Conservation (phyloP, 2,797 vertebrate species). For the Menidia menidia region DNA sequence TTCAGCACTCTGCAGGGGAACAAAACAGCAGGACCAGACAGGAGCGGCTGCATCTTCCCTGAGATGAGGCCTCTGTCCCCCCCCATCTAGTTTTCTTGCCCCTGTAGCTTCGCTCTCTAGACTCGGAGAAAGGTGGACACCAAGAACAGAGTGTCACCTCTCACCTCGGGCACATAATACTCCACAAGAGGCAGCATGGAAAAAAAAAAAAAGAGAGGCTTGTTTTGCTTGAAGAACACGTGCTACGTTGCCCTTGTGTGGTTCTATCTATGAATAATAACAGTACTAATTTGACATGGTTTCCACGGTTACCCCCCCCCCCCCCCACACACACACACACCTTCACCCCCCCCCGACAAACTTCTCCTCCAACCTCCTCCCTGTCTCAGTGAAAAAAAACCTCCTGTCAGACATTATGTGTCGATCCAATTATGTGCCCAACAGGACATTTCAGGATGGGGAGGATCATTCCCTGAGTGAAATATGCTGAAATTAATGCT, state of each 20-base stretch:
- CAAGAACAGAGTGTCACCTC: slow-evolving; percentile 43
- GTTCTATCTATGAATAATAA: slow-evolving; percentile 66
- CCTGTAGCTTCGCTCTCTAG: slow-evolving; percentile 45
- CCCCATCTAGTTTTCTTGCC: slow-evolving; percentile 55
- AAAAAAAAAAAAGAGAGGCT: slow-evolving; percentile 31
- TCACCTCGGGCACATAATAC: slow-evolving; percentile 34
- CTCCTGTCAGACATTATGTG: slow-evolving; percentile 76
- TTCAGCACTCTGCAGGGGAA: slow-evolving; percentile 83
- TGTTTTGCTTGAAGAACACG: slow-evolving; percentile 55
- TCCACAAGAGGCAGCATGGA: slow-evolving; percentile 15
- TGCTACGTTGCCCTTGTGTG: slow-evolving; percentile 49
- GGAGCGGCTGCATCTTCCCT: slow-evolving; percentile 74
- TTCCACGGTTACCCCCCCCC: slow-evolving; percentile 67
- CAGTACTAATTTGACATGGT: slow-evolving; percentile 61
- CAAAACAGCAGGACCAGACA: slow-evolving; percentile 81
- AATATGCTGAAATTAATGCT: slow-evolving; percentile 77
- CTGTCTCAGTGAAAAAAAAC: slow-evolving; percentile 52
- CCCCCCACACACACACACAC: not conserved
- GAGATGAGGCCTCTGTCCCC: slow-evolving; percentile 62
- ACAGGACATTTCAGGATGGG: slow-evolving; percentile 73
- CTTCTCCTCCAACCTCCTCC: slow-evolving; percentile 54
- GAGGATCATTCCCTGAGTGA: slow-evolving; percentile 72
- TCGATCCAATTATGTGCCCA: slow-evolving; percentile 80
- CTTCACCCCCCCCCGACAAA: slow-evolving; percentile 39
- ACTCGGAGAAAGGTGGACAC: slow-evolving; percentile 32